Base-by-base conservation (phyloP, 1,140 invertebrate species). In the Drosophila sproati region DNA sequence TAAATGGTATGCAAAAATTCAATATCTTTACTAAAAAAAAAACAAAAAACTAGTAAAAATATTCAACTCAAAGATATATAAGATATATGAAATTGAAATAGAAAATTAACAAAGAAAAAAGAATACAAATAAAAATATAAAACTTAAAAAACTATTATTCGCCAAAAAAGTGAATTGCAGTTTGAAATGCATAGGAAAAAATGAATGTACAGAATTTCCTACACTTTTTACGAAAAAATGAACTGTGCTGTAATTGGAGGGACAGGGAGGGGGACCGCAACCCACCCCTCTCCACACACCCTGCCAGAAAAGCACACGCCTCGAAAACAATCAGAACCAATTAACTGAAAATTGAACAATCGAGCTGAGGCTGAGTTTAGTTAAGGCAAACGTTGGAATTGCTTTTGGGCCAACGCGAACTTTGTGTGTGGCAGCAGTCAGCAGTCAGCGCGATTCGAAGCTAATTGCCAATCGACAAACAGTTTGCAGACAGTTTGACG, bases 321-420 rank as follows among this genome's bases (percentile, higher is more conserved):
- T 77, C 60, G 74, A 88, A 88, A 88, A 85, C 86, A 88, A 88
- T 88, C 85, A 88, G 80, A 89, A 89, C 85, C 85, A 88, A 88
- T 88, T 88, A 88, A 88, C 86, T 74, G 80, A 89, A 86, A 83
- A 89, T 85, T 85, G 85, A 89, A 88, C 83, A 88, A 87, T 88
- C 83, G 79, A 67, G 62, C 73, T 78, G 70, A 54, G 55, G 10
- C 35, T 50, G 70, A 60, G 50, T 29, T 7, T 37, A 47, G 43
- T 28, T 45, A 57, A 35, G 60, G 6, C 61, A 71, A 82, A 64
- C 47, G 62, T 54, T 78, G 81, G 47, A 45, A 69, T 75, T 54
- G 73, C 29, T 57, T 63, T 73, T 35, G 47, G 50, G 72, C 56
- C 50, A 39, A 57, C 41, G 48, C 57, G 45, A 63, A 77, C 51